phyloP scores from a whole-genome alignment of 2,888 invertebrate species.

The Rhagonycha lutea region DNA sequence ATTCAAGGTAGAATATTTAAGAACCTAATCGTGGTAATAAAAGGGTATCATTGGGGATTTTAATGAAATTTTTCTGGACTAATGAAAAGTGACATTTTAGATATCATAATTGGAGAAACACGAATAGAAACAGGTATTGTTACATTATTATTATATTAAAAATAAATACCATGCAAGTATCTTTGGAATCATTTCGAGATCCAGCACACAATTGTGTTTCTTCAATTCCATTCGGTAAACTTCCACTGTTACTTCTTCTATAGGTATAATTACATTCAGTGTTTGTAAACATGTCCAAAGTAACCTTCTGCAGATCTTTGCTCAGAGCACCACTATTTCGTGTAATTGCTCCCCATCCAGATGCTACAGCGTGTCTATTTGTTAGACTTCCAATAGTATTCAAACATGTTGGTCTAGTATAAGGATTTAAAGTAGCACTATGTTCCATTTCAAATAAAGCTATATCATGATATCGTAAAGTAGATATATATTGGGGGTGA shows the following conservation, averaged over 20 bases:
- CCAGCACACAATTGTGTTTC: slow-evolving; percentile 60
- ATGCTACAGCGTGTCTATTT: slow-evolving; percentile 48
- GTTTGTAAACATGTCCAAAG: slow-evolving; percentile 51
- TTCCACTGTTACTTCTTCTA: slow-evolving; percentile 37
- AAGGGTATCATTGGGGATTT: too few relatives aligned
- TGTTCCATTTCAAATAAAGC: slow-evolving; percentile 54
- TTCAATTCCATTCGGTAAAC: slow-evolving; percentile 50
- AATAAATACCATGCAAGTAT: too few relatives aligned
- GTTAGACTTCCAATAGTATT: slow-evolving; percentile 27
- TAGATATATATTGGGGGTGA: slow-evolving; percentile 52
- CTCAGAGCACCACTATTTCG: slow-evolving; percentile 44
- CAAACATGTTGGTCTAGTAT: slow-evolving; percentile 57
- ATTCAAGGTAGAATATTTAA: too few relatives aligned
- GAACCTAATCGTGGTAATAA: too few relatives aligned
- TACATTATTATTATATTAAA: slow-evolving; percentile 32
- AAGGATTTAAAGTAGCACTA: slow-evolving; percentile 49
- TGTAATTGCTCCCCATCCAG: slow-evolving; percentile 69
- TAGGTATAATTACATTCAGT: slow-evolving; percentile 32
- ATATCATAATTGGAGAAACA: slow-evolving; percentile 41
- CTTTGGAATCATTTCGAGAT: slow-evolving; percentile 38
- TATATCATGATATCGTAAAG: slow-evolving; percentile 58
- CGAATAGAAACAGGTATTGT: slow-evolving; percentile 60
- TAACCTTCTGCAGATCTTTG: slow-evolving; percentile 58
- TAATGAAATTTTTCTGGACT: background rate
- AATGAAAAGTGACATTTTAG: background rate